phyloP scores from a whole-genome alignment of 2,888 invertebrate genomes.

The Drosophila bunnanda region DNA sequence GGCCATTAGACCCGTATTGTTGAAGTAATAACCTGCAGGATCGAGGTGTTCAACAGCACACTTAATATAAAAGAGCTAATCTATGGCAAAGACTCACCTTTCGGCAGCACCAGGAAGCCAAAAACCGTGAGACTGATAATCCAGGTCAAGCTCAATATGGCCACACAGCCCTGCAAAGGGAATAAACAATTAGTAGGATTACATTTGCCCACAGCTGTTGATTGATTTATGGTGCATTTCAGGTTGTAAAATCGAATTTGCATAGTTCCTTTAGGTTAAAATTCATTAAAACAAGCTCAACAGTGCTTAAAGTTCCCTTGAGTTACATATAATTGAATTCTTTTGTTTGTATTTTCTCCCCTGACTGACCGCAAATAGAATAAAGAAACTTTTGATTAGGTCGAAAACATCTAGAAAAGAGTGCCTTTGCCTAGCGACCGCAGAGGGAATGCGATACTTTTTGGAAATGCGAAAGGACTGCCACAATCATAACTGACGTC shows the following conservation, averaged over 20 bases:
- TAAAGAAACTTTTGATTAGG: slow-evolving; percentile 68
- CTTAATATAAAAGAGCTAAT: slow-evolving; percentile 4
- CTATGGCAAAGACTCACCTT: slow-evolving; percentile 85
- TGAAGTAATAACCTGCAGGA: slow-evolving; percentile 92
- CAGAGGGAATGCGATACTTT: slow-evolving; percentile 21
- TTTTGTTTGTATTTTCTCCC: background rate
- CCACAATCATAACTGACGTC: slow-evolving; percentile 53
- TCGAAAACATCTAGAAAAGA: slow-evolving; percentile 37
- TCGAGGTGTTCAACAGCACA: slow-evolving; percentile 10
- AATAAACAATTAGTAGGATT: slow-evolving; percentile 10
- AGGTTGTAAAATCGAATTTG: background rate
- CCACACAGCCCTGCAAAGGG: slow-evolving; percentile 90
- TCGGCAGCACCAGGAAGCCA: slow-evolving; percentile 92
- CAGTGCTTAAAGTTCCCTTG: background rate
- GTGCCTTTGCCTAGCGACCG: slow-evolving; percentile 4
- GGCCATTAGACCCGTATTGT: slow-evolving; percentile 92
- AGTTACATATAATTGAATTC: background rate
- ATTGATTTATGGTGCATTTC: slow-evolving; percentile 26
- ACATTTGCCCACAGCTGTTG: slow-evolving; percentile 16
- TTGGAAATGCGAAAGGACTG: slow-evolving; percentile 32
- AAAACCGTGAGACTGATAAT: slow-evolving; percentile 93
- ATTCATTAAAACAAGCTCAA: background rate
- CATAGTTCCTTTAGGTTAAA: background rate
- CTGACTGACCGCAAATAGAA: slow-evolving; percentile 54
- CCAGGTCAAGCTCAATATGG: slow-evolving; percentile 94